Percentiles rank a stretch among this genome's conserved stretches.
Evolutionary conservation across 2,113 vertebrate species (phyloP).

Genomic region (Nesogale talazaci): DNA sequence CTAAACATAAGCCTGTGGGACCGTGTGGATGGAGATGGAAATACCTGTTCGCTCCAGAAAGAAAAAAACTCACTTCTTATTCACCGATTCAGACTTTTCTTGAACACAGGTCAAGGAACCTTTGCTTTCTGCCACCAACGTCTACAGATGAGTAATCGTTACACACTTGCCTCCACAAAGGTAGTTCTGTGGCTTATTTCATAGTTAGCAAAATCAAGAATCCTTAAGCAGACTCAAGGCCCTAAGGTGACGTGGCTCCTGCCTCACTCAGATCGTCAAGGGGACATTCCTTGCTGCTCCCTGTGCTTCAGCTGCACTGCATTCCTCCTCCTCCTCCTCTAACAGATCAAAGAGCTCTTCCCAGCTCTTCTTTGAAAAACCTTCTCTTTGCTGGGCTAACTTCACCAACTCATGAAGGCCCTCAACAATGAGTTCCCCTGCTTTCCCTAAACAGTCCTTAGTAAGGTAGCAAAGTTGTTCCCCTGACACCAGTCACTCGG

Average conservation of each 20-base stretch:
- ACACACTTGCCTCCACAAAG: not conserved
- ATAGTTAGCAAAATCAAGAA: conserved; percentile 11
- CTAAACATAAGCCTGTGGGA: not conserved
- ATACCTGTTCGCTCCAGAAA: not conserved
- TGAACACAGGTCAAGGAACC: not conserved
- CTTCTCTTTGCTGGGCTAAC: not conserved
- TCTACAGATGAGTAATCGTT: not conserved
- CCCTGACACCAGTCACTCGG: not conserved
- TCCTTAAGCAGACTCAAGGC: not conserved
- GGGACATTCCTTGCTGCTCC: not conserved
- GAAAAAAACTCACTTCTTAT: not conserved
- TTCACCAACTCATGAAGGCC: not conserved
- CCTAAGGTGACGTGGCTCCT: not conserved
- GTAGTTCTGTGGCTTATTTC: conserved; percentile 13
- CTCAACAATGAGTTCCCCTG: not conserved
- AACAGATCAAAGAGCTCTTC: not conserved
- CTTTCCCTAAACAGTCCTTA: not conserved
- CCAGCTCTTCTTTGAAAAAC: not conserved
- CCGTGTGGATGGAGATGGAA: not conserved
- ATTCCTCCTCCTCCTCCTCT: not conserved
- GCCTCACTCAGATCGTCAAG: not conserved
- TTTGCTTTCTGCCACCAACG: not conserved
- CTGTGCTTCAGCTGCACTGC: not conserved
- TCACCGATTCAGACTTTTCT: not conserved
- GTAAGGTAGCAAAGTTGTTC: not conserved